Conservation (phyloP, 2,888 invertebrate species). For the Microchrysa polita region DNA sequence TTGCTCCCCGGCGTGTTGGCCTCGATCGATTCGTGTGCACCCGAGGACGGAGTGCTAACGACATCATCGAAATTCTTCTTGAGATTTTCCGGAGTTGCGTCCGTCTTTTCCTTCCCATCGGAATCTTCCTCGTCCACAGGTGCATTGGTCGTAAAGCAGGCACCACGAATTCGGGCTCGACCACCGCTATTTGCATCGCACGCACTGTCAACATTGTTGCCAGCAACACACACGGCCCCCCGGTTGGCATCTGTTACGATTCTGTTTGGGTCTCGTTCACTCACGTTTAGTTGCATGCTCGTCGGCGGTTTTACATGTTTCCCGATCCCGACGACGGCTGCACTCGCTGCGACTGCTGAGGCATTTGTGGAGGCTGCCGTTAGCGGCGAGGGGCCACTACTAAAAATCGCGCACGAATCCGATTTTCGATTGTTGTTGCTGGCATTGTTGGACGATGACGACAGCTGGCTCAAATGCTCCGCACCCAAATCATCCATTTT, state of each 20-base stretch:
- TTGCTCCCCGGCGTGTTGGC: slow-evolving; percentile 34
- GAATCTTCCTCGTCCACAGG: slow-evolving; percentile 51
- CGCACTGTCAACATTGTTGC: slow-evolving; percentile 22
- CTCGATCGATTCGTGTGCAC: not conserved
- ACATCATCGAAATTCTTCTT: slow-evolving; percentile 63
- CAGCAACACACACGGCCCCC: slow-evolving; percentile 15
- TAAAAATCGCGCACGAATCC: slow-evolving; percentile 36
- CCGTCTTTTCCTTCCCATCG: slow-evolving; percentile 62
- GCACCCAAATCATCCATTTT: slow-evolving; percentile 53
- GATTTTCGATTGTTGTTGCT: slow-evolving; percentile 45
- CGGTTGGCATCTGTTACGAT: slow-evolving; percentile 1
- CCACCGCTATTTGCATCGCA: not conserved
- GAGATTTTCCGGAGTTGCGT: slow-evolving; percentile 63
- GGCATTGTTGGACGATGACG: slow-evolving; percentile 37
- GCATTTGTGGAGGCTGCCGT: not conserved
- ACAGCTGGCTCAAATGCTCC: slow-evolving; percentile 52
- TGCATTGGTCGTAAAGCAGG: not conserved
- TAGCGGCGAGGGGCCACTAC: slow-evolving; percentile 3
- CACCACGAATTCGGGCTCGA: not conserved
- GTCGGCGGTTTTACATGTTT: slow-evolving; percentile 11
- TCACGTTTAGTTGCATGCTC: not conserved
- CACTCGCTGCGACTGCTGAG: not conserved
- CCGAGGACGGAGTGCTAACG: slow-evolving; percentile 52
- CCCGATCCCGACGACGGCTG: no score
- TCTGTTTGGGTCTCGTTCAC: slow-evolving; percentile 34